These are phyloP conservation scores for Scalopus aquaticus DNA, from an alignment of 2,113 vertebrate genomes.

Conservation along the genomic window DNA sequence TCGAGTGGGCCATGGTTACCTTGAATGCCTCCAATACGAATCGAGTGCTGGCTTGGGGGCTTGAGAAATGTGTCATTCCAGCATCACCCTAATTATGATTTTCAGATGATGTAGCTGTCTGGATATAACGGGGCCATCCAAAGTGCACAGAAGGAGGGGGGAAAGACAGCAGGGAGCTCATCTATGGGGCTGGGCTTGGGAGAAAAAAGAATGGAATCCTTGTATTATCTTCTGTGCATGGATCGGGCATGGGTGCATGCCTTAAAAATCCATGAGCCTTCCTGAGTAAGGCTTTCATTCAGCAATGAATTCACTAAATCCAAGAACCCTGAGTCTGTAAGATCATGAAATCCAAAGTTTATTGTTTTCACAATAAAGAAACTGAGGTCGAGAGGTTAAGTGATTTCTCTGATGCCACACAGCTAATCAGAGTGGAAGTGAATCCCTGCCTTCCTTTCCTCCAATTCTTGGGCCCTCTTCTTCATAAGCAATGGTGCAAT, in stretches of 20 bases:
- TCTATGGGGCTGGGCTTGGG: neutral
- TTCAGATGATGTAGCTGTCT: constrained; percentile 61
- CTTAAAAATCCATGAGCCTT: neutral
- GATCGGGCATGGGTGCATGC: too few species aligned
- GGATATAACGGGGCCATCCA: constrained; percentile 1
- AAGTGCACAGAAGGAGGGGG: neutral
- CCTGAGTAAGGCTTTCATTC: neutral
- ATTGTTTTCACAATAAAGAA: neutral
- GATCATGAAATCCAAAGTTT: neutral
- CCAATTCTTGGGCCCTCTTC: neutral
- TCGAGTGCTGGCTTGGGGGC: constrained; percentile 27
- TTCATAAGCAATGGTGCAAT: neutral
- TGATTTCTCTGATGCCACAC: neutral
- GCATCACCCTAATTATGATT: constrained; percentile 53
- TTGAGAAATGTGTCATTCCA: constrained; percentile 39
- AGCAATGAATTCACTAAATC: neutral
- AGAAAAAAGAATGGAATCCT: neutral
- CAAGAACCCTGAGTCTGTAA: neutral
- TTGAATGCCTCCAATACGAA: constrained; percentile 37
- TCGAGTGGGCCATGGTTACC: constrained; percentile 56
- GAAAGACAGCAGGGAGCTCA: neutral
- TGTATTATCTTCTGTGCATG: neutral
- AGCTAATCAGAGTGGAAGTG: neutral
- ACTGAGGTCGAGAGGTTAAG: constrained; percentile 1
- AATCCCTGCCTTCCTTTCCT: neutral